These are phyloP conservation scores for Scolopax rusticola DNA, from an alignment of 2,797 vertebrate genomes.

Conservation along the genomic window DNA sequence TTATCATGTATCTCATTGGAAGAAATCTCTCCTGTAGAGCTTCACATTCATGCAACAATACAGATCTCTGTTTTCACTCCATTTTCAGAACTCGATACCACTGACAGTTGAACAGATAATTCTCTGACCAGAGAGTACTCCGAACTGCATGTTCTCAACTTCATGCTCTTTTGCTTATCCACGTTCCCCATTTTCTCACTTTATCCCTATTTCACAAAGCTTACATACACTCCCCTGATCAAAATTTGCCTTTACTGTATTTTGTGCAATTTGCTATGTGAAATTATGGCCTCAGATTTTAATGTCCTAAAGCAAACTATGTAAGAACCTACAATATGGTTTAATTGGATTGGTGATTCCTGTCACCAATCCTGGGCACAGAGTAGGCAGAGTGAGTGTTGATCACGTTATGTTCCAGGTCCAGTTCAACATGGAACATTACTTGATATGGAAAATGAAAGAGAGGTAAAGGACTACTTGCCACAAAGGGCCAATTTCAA, in stretches of 20 bases:
- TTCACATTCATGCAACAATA: not conserved
- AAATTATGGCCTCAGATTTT: not conserved
- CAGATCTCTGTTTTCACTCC: not conserved
- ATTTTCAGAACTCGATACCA: not conserved
- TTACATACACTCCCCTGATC: not conserved
- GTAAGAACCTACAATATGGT: not conserved
- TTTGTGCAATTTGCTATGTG: not conserved
- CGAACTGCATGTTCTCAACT: not conserved
- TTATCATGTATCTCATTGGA: not conserved
- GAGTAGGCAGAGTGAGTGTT: not conserved
- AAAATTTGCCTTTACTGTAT: not conserved
- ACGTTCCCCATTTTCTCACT: not conserved
- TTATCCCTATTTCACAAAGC: not conserved
- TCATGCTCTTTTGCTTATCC: not conserved
- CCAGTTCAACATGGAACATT: not conserved
- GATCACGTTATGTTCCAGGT: not conserved
- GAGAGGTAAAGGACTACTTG: not conserved
- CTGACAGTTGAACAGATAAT: not conserved
- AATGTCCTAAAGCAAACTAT: not conserved
- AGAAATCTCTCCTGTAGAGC: not conserved
- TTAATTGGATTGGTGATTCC: not conserved
- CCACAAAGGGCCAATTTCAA: not conserved
- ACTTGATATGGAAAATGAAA: not conserved
- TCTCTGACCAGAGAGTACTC: not conserved
- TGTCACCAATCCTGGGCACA: accelerated